Evolutionary conservation across 92 coral and sea anemone species (phyloP).

Genomic region (Diadumene lineata): DNA sequence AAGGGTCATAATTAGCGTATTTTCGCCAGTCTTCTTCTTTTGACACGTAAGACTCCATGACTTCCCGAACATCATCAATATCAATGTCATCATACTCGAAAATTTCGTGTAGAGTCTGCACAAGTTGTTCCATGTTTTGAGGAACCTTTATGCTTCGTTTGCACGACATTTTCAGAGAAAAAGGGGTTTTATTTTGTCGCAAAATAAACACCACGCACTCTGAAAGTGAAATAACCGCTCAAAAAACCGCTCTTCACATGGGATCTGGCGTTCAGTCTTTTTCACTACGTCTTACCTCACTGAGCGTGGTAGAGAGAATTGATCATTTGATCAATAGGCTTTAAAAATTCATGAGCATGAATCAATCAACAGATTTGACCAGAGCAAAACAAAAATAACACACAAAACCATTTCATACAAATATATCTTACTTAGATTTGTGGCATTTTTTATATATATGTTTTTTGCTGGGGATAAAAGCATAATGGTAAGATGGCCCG

Average conservation of each 20-base stretch:
- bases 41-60: constrained; percentile 76
- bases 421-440: background rate
- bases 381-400: background rate
- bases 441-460: background rate
- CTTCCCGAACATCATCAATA: constrained; percentile 73
- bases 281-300: constrained; percentile 3
- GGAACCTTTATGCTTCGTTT: constrained; percentile 54
- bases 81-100: constrained; percentile 76
- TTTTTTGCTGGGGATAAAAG: background rate
- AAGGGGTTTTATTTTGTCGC: background rate
- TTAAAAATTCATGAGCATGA: constrained; percentile 5
- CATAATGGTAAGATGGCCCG: background rate
- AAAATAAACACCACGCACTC: background rate
- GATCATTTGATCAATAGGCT: constrained; percentile 10
- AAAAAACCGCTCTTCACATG: background rate
- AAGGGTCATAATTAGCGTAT: constrained; percentile 89
- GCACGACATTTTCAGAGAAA: constrained; percentile 42
- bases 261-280: background rate
- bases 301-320: constrained; percentile 14
- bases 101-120: constrained; percentile 60
- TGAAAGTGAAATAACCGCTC: background rate
- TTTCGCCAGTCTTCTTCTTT: constrained; percentile 81
- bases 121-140: constrained; percentile 64
- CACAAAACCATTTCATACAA: background rate
- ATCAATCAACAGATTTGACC: no score